These are phyloP conservation scores for Urocynchramus pylzowi DNA, from an alignment of 2,113 vertebrate genomes.

Conservation along the genomic window DNA sequence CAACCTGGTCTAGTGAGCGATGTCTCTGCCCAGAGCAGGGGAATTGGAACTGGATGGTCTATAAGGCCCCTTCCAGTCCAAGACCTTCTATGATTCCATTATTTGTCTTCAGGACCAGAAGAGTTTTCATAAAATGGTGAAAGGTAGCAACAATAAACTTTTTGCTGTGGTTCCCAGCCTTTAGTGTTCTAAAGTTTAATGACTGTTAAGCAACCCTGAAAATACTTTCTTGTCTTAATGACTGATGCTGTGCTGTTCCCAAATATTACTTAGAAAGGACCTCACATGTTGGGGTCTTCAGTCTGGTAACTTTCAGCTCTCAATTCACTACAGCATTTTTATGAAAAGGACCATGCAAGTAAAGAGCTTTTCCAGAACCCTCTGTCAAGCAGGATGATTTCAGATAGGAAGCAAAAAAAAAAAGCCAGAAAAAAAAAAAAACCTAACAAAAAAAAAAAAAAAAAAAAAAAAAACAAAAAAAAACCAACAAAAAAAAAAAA, in stretches of 20 bases:
- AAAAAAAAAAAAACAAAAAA: neutral
- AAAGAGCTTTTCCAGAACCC: neutral
- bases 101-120: neutral
- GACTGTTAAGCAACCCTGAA: neutral
- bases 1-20: neutral
- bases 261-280: neutral
- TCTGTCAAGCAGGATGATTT: neutral
- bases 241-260: neutral
- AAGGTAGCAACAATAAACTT: neutral
- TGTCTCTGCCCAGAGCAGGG: neutral
- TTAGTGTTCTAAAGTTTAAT: neutral
- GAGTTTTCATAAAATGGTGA: neutral
- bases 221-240: neutral
- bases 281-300: neutral
- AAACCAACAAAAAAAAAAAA: too few species aligned
- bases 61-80: neutral
- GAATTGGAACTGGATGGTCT: neutral
- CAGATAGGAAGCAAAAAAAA: neutral
- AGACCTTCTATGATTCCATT: neutral
- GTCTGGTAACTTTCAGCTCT: neutral
- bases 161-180: neutral
- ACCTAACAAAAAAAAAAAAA: neutral
- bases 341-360: neutral
- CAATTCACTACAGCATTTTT: neutral
- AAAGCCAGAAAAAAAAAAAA: neutral